A percentile compares a stretch with the other conserved stretches of the same genome.
These are phyloP conservation scores for Lethenteron camtschaticum DNA, from an alignment of 2,113 vertebrate species.

Conservation along the genomic window DNA sequence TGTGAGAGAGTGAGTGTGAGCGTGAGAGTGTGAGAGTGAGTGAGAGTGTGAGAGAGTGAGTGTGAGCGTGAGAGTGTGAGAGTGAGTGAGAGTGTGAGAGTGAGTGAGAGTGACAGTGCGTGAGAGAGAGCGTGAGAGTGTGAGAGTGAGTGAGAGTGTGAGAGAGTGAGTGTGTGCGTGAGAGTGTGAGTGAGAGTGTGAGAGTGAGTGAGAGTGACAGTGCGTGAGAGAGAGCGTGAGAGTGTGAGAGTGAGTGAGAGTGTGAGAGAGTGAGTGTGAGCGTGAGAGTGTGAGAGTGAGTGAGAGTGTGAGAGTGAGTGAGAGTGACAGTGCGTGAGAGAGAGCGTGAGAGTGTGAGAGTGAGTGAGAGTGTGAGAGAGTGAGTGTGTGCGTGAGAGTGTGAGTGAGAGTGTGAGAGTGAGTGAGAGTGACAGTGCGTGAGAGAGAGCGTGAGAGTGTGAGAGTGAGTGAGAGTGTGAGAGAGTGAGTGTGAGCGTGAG, in stretches of 20 bases:
- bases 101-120: not conserved
- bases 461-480: too few species aligned
- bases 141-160: not conserved
- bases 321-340: not conserved
- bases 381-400: too few species aligned
- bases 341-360: too few species aligned
- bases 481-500: too few species aligned
- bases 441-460: too few species aligned
- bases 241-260: not conserved
- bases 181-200: not conserved
- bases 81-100: not conserved
- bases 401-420: too few species aligned
- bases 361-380: too few species aligned
- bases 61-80: too few species aligned
- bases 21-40: not conserved
- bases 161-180: not conserved
- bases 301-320: not conserved
- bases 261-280: not conserved
- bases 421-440: too few species aligned
- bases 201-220: not conserved
- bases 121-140: not conserved
- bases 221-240: too few species aligned
- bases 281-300: not conserved
- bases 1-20: not conserved
- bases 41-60: not conserved